Conservation (phyloP, 2,888 invertebrate species). For the Cordilura impudica region DNA sequence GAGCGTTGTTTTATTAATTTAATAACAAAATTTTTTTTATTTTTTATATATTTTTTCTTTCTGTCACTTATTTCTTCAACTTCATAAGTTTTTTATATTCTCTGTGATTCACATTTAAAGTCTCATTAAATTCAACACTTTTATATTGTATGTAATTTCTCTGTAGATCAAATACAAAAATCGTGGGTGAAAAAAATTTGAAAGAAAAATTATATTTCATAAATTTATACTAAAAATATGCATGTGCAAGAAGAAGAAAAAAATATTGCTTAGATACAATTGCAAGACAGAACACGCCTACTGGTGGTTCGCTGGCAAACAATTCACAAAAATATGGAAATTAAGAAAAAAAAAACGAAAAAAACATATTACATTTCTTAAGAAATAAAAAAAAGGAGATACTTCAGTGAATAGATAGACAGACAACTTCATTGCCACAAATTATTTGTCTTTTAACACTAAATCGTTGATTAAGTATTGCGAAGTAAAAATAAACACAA, state of each 20-base stretch:
- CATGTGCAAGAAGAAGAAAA: not conserved
- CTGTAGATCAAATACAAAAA: not conserved
- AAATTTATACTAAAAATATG: conserved; percentile 39
- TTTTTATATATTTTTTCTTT: too few species aligned
- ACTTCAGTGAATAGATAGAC: conserved; percentile 20
- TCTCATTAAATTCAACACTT: not conserved
- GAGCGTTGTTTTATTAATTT: too few species aligned
- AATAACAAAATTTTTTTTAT: too few species aligned
- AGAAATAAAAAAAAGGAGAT: conserved; percentile 18
- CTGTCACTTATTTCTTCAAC: too few species aligned
- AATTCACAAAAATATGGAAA: not conserved
- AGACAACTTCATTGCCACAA: conserved; percentile 51
- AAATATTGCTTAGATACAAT: conserved; percentile 24
- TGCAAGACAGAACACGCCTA: not conserved
- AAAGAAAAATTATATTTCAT: conserved; percentile 30
- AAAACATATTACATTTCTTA: not conserved
- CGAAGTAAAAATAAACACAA: too few species aligned
- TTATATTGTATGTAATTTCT: not conserved
- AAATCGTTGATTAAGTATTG: conserved; percentile 57
- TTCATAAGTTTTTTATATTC: not conserved
- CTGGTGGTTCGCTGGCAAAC: not conserved
- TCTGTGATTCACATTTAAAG: not conserved
- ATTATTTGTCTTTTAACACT: conserved; percentile 59
- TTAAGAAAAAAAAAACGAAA: not conserved
- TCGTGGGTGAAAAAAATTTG: conserved; percentile 21